Evolutionary conservation across 2,888 invertebrate species (phyloP).

Genomic region (Rutpela maculata): DNA sequence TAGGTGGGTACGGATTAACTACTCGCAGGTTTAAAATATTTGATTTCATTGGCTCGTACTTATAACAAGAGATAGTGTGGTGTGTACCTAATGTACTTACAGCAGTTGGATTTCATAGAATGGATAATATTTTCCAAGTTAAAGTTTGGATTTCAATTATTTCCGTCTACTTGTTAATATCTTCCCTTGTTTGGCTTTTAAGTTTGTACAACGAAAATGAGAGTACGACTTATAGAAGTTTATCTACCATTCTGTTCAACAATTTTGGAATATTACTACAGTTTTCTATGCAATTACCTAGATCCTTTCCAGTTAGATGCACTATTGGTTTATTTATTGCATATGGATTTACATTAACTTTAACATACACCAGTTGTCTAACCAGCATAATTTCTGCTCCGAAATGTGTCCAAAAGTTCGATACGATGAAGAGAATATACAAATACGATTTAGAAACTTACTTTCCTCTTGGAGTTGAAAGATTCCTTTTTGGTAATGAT

Average conservation of each 20-base stretch:
- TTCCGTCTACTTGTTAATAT: constrained; percentile 19
- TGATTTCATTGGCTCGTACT: constrained; percentile 37
- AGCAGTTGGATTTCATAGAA: no score
- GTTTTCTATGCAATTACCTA: constrained; percentile 10
- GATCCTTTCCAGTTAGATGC: no score
- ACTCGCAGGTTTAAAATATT: constrained; percentile 14
- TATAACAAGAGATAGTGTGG: no score
- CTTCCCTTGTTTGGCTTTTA: constrained; percentile 35
- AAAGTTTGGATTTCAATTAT: constrained; percentile 8
- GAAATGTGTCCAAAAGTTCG: no score
- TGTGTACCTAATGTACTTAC: no score
- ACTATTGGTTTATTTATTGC: constrained; percentile 31
- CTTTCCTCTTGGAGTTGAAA: no score
- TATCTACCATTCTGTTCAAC: constrained; percentile 8
- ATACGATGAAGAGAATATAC: no score
- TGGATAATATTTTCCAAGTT: constrained; percentile 22
- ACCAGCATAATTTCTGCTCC: no score
- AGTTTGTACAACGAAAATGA: constrained; percentile 30
- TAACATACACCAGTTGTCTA: constrained; percentile 38
- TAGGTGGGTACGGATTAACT: constrained; percentile 44
- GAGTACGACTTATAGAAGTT: constrained; percentile 31
- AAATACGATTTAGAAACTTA: no score
- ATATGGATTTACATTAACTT: constrained; percentile 28
- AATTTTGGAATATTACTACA: constrained; percentile 19
- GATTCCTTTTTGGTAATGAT: no score